These are phyloP conservation scores for Resseliella maxima DNA, from an alignment of 2,888 invertebrate genomes.

Conservation along the genomic window DNA sequence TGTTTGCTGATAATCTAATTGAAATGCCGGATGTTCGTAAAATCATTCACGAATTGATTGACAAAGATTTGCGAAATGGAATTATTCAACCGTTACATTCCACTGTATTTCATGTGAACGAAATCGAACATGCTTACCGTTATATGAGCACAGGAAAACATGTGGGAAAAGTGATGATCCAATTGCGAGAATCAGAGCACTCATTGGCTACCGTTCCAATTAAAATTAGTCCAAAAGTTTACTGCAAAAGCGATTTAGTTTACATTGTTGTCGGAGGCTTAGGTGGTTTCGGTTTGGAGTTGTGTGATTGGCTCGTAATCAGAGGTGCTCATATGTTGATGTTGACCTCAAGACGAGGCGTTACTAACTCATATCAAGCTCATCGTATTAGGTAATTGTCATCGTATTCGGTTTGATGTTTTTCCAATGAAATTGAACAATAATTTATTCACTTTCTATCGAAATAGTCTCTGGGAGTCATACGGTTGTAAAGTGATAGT, in stretches of 20 bases:
- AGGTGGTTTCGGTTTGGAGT: slow-evolving; percentile 92
- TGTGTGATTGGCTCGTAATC: slow-evolving; percentile 86
- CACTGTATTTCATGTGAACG: slow-evolving; percentile 73
- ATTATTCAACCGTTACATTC: slow-evolving; percentile 77
- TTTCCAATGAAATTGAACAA: slow-evolving; percentile 62
- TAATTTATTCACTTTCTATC: neutral
- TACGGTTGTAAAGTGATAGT: slow-evolving; percentile 78
- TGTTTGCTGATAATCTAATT: slow-evolving; percentile 77
- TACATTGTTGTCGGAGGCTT: slow-evolving; percentile 83
- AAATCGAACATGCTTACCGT: slow-evolving; percentile 79
- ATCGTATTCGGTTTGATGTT: neutral
- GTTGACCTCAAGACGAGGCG: slow-evolving; percentile 82
- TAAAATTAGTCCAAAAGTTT: slow-evolving; percentile 63
- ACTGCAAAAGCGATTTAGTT: slow-evolving; percentile 63
- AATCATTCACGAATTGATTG: slow-evolving; percentile 69
- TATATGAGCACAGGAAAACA: slow-evolving; percentile 79
- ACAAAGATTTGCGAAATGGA: slow-evolving; percentile 75
- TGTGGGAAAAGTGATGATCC: slow-evolving; percentile 77
- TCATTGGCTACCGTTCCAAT: slow-evolving; percentile 63
- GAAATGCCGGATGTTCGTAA: slow-evolving; percentile 65
- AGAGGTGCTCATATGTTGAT: slow-evolving; percentile 84
- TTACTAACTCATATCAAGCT: slow-evolving; percentile 84
- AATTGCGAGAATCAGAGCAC: slow-evolving; percentile 63
- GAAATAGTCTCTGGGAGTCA: slow-evolving; percentile 70
- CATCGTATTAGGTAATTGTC: slow-evolving; percentile 73